Evolutionary conservation across 1,140 invertebrate species (phyloP), one percentile per base, ranked within the genome.

Genomic region (Drosophila chauvacae): DNA sequence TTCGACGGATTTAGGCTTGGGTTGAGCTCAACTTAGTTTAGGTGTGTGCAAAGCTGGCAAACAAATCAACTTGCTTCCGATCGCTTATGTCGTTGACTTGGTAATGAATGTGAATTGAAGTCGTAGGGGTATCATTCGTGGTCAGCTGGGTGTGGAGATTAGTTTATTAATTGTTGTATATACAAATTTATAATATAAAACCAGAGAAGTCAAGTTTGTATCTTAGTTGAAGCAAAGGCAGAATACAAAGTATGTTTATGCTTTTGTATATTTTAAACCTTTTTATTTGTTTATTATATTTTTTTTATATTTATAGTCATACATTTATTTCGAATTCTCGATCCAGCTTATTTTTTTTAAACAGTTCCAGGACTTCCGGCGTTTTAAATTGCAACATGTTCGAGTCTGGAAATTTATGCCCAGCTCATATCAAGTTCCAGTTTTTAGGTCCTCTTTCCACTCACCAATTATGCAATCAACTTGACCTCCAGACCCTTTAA

Each of bases 401-500:
- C 14, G 7, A 10, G n/a, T 3, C 62, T 44, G 28, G 13, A 20
- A 28, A 16, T 11, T 37, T 23, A 18, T 41, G 10, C 16, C 6
- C 51, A 42, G 35, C 35, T 58, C 28, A 42, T 48, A 18, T 47
- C 35, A 16, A 47, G 51, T 48, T 48, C 11, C 44, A 11, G 33
- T 70, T 50, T 51, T 23, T 0, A 51, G 3, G 50, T 33, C 26
- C 33, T 51, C 62, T 37, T 37, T 50, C 35, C 66, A 23, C 66
- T 71, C 45, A 72, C 51, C 69, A 37, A 59, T 72, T 72, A 71
- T 59, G 66, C 66, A 72, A 72, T 60, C 65, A 33, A 35, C 44
- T 71, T 72, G 69, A 72, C 66, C 69, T 72, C 44, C 44, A 72
- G 42, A 30, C 18, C 23, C 37, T 37, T 7, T 14, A 59, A 45